Evolutionary conservation across 1,140 invertebrate genomes (phyloP).

Genomic region (Pomacea maculata): DNA sequence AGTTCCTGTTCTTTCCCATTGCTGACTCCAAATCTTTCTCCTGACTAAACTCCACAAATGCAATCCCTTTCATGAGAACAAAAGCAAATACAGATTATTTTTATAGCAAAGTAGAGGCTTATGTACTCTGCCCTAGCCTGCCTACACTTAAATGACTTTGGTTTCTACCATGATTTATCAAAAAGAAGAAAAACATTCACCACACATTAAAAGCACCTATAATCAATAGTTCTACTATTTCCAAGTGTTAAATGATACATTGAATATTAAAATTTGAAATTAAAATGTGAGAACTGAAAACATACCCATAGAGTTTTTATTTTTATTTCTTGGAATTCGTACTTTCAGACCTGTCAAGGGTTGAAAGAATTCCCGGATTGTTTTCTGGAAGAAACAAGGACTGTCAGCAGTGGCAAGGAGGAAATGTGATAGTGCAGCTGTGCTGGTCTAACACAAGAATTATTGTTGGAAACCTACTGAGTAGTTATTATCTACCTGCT

Average conservation of each 20-base stretch:
- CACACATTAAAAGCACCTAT: too few species aligned
- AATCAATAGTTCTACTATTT: neutral
- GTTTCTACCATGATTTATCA: too few species aligned
- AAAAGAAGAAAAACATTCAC: too few species aligned
- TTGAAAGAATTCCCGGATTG: slow-evolving; percentile 85
- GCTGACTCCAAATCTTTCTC: slow-evolving; percentile 84
- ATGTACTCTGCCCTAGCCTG: too few species aligned
- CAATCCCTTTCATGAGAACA: slow-evolving; percentile 53
- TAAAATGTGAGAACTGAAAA: neutral
- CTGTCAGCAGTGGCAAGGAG: neutral
- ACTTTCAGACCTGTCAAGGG: slow-evolving; percentile 82
- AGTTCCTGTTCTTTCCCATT: slow-evolving; percentile 86
- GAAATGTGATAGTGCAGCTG: too few species aligned
- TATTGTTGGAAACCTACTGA: too few species aligned
- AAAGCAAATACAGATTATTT: too few species aligned
- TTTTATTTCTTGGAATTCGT: slow-evolving; percentile 75
- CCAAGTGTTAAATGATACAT: neutral
- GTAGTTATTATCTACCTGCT: too few species aligned
- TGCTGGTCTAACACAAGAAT: too few species aligned
- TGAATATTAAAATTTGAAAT: neutral
- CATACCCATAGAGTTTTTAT: slow-evolving; percentile 53
- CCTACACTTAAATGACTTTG: too few species aligned
- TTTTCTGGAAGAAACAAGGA: slow-evolving; percentile 71
- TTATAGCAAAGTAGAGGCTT: too few species aligned
- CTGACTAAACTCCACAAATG: slow-evolving; percentile 88